Evolutionary conservation across 2,888 invertebrate species (phyloP).

Genomic region (Folsomia candida): DNA sequence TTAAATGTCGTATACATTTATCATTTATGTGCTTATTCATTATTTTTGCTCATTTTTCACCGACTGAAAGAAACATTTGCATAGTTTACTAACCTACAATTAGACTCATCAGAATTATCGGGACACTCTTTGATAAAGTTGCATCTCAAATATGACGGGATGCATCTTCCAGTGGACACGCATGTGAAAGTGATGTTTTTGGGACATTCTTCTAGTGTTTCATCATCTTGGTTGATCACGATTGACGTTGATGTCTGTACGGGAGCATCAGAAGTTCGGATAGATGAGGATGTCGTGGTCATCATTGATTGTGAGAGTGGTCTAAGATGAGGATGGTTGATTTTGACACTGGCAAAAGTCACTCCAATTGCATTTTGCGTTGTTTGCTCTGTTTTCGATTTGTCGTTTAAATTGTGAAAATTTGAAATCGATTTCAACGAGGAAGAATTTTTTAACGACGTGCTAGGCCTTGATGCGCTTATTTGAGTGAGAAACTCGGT

Average conservation of each 20-base stretch:
- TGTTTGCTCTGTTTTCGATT: conserved; percentile 3
- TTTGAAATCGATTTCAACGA: background rate
- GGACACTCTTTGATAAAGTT: conserved; percentile 52
- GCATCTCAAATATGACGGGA: conserved; percentile 50
- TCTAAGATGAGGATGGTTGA: conserved; percentile 18
- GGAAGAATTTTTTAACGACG: background rate
- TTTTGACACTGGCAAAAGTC: conserved; percentile 12
- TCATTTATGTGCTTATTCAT: too few species aligned
- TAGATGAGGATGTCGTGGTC: background rate
- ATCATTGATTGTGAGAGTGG: background rate
- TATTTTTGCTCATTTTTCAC: too few species aligned
- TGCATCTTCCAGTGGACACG: conserved; percentile 50
- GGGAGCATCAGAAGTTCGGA: conserved; percentile 29
- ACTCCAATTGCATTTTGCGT: conserved; percentile 13
- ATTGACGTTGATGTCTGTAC: conserved; percentile 42
- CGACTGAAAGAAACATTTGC: too few species aligned
- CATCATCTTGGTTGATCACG: conserved; percentile 30
- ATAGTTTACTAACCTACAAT: too few species aligned
- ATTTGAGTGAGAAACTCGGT: background rate
- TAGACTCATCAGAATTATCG: conserved; percentile 66
- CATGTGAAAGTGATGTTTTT: conserved; percentile 49
- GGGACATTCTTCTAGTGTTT: conserved; percentile 22
- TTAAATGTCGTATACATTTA: too few species aligned
- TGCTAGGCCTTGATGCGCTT: background rate
- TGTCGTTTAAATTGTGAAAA: background rate